Percentiles rank a stretch among this genome's conserved stretches.
phyloP scores from a whole-genome alignment of 1,140 invertebrate genomes.

The Adoxophyes honmai region DNA sequence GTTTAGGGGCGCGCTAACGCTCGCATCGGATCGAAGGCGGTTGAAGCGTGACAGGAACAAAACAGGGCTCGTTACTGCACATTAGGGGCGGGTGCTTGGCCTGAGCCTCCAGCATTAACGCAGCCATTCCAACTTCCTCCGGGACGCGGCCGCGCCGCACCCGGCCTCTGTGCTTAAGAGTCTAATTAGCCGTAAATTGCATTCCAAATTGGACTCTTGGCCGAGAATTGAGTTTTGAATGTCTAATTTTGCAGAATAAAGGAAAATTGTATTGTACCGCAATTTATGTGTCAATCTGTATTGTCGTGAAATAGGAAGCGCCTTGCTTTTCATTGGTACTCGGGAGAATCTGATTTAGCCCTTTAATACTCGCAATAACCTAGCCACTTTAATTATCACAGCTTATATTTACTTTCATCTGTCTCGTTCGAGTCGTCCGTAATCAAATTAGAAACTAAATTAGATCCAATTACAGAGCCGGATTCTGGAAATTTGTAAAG shows the following conservation, averaged over 20 bases:
- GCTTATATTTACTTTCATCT: too few species aligned
- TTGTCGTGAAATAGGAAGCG: conserved; percentile 32
- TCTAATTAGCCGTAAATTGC: conserved; percentile 72
- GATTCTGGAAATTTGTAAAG: too few species aligned
- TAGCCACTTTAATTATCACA: too few species aligned
- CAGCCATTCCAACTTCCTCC: conserved; percentile 43
- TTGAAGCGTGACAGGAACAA: conserved; percentile 20
- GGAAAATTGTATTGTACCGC: conserved; percentile 42
- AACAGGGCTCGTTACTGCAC: conserved; percentile 35
- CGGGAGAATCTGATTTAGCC: not conserved
- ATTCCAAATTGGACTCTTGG: conserved; percentile 61
- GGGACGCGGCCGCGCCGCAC: conserved; percentile 19
- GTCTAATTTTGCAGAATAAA: conserved; percentile 66
- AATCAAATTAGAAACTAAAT: too few species aligned
- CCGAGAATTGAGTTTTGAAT: conserved; percentile 65
- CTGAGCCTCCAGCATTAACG: conserved; percentile 32
- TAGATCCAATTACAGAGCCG: too few species aligned
- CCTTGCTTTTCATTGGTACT: not conserved
- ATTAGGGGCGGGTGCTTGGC: conserved; percentile 22
- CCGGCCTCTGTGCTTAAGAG: conserved; percentile 60
- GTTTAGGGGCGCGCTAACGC: not conserved
- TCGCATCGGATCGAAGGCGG: conserved; percentile 3
- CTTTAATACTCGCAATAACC: too few species aligned
- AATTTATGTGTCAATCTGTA: conserved; percentile 53
- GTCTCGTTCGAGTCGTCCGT: too few species aligned